Base-by-base conservation (phyloP, 2,888 invertebrate species). In the Lamellibrachia columna region DNA sequence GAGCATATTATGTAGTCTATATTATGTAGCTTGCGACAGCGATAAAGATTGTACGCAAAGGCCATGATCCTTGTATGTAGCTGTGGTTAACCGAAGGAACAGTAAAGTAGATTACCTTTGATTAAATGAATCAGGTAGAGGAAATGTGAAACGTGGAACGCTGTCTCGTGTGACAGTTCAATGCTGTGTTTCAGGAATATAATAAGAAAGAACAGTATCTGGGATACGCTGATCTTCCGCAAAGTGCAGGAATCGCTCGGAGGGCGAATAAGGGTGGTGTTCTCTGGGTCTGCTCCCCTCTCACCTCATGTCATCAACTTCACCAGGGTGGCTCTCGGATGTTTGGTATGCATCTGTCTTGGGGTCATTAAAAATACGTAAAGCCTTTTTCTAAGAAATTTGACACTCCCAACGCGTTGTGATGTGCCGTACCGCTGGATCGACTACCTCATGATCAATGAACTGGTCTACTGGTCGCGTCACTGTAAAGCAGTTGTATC, bases 171-270 rank as follows among this genome's bases (percentile, higher is more conserved):
- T 58, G 15, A 58, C 58, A 58, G 8, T 8, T 75, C 6, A 22
- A 6, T 75, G 75, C 75, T 75, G 4, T 75, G n/a, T 75, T 75
- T 75, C 91, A 91, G 91, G 58, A 53, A 53, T 9, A 91, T 91
- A 22, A 90, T 99, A 93, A 97, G 99, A 92, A 98, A 97, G 93
- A 98, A 99, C 96, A 98, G 98, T 91, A 97, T 99, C 93, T 99
- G 99, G 99, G 99, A 99, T 96, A 98, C 98, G 96, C 96, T 99
- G 94, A 98, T 99, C 93, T 99, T 99, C 97, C 98, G 98, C 96
- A 98, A 98, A 97, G 98, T 99, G 90, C 99, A 99, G 96, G 98
- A 98, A 95, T 98, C 98, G 90, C 98, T 99, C 97, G 99, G 99
- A 22, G 99, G 99, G 1, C 97, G 98, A 93, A 97, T 99, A 92